These are phyloP conservation scores for Montipora capricornis DNA, from an alignment of 64 coral and sea anemone species.

Conservation along the genomic window DNA sequence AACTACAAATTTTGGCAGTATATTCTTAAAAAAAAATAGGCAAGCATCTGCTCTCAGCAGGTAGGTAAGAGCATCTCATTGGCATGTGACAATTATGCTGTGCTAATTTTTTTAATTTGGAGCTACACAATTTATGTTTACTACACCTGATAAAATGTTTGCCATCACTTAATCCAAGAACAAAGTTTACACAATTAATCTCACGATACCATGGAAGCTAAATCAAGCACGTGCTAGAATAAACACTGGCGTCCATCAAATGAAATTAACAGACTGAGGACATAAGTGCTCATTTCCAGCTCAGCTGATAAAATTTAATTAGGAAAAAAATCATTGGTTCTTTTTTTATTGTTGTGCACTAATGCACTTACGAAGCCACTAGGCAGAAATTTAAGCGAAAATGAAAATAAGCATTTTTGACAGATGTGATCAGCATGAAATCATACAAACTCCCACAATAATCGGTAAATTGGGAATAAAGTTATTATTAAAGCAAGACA, in stretches of 20 bases:
- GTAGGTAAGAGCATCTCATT: too few species aligned
- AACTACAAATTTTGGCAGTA: too few species aligned
- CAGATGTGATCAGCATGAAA: background rate
- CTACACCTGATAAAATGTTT: too few species aligned
- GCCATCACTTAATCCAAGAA: background rate
- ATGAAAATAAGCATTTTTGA: constrained; percentile 20
- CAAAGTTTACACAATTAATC: background rate
- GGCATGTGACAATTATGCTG: too few species aligned
- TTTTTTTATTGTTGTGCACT: background rate
- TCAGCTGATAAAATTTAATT: background rate
- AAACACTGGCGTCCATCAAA: background rate
- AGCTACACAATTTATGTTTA: too few species aligned
- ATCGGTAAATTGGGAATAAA: too few species aligned
- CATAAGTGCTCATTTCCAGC: background rate
- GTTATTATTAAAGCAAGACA: too few species aligned
- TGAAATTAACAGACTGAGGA: background rate
- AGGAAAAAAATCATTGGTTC: background rate
- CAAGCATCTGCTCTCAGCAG: too few species aligned
- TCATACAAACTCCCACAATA: background rate
- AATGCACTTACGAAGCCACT: background rate
- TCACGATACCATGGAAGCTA: background rate
- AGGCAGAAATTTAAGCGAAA: background rate
- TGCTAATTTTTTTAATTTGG: too few species aligned
- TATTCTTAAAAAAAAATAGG: too few species aligned
- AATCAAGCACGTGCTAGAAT: background rate